These are phyloP conservation scores for Dasypus novemcinctus DNA, from an alignment of 2,113 vertebrate species.

Conservation along the genomic window DNA sequence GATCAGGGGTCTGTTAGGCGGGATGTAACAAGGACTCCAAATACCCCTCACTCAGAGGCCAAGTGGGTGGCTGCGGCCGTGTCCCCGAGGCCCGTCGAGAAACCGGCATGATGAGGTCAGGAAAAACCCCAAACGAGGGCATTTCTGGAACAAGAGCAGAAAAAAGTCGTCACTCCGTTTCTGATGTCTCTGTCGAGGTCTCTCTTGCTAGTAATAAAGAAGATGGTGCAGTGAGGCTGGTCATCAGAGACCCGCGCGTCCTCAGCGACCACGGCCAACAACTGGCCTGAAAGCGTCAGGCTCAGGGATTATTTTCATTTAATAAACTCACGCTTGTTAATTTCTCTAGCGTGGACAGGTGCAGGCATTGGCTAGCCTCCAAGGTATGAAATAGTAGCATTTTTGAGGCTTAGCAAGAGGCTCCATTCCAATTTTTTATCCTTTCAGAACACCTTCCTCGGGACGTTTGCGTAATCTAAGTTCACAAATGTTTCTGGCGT, in stretches of 20 bases:
- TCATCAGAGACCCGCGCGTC: background rate
- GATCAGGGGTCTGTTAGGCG: background rate
- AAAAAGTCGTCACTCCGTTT: background rate
- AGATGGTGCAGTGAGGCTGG: background rate
- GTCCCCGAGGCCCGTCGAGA: background rate
- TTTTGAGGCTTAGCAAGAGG: background rate
- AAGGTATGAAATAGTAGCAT: background rate
- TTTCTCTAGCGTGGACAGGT: background rate
- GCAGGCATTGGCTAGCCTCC: background rate
- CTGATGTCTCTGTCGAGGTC: background rate
- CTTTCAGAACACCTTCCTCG: conserved; percentile 29
- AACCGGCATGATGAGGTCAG: background rate
- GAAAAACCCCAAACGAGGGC: background rate
- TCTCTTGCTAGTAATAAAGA: background rate
- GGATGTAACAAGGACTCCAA: background rate
- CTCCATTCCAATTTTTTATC: conserved; percentile 19
- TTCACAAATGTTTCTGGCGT: conserved; percentile 47
- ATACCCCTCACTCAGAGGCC: background rate
- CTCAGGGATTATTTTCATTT: background rate
- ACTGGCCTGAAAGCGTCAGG: background rate
- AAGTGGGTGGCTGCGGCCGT: background rate
- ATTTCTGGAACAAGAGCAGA: background rate
- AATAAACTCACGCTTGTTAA: background rate
- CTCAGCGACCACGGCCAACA: background rate
- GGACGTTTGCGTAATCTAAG: conserved; percentile 49